A percentile compares a stretch with the other conserved stretches of the same genome.
Evolutionary conservation across 2,797 vertebrate genomes (phyloP).

Genomic region (Sebastes umbrosus): DNA sequence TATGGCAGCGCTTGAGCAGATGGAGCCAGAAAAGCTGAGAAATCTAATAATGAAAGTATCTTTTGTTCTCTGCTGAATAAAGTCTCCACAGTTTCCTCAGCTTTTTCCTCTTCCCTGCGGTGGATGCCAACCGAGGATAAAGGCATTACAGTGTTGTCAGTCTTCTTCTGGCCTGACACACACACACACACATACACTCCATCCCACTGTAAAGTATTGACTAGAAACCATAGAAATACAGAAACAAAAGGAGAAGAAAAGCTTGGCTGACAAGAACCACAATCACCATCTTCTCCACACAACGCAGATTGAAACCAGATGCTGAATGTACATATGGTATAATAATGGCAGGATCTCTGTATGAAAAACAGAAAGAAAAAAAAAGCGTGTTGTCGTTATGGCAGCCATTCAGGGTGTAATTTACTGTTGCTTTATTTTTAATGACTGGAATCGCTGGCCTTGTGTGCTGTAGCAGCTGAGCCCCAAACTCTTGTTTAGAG

Average conservation of each 20-base stretch:
- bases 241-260: constrained; percentile 53
- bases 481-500: constrained; percentile 36
- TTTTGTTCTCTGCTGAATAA: constrained; percentile 51
- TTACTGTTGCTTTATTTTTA: constrained; percentile 59
- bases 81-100: constrained; percentile 19
- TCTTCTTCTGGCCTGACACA: constrained; percentile 24
- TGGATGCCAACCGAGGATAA: constrained; percentile 43
- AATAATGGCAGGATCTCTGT: constrained; percentile 58
- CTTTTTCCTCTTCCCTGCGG: constrained; percentile 10
- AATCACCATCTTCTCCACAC: constrained; percentile 52
- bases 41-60: constrained; percentile 45
- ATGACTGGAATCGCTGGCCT: constrained; percentile 40
- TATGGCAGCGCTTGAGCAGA: constrained; percentile 39
- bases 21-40: constrained; percentile 37
- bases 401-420: constrained; percentile 54
- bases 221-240: constrained; percentile 45
- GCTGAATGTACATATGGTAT: constrained; percentile 49
- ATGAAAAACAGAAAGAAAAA: constrained; percentile 31
- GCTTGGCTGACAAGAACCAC: constrained; percentile 58
- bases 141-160: constrained; percentile 45
- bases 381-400: constrained; percentile 31
- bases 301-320: constrained; percentile 70
- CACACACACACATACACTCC: background rate
- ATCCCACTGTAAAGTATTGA: constrained; percentile 18
- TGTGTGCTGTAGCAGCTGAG: constrained; percentile 23